phyloP scores from a whole-genome alignment of 2,797 vertebrate species.

The Gallinago nigripennis region DNA sequence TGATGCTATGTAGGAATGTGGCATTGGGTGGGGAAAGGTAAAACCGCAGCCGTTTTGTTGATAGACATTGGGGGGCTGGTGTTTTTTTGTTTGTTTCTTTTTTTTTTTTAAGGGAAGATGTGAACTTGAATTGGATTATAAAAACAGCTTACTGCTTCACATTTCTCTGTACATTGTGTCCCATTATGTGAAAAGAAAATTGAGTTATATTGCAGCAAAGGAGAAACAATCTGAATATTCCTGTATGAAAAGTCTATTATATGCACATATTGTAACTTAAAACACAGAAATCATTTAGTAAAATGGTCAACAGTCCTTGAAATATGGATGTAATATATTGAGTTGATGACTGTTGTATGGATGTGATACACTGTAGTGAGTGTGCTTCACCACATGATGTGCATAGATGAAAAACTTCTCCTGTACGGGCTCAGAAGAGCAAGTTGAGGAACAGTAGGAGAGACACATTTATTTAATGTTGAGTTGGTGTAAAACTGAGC shows the following conservation, averaged over 20 bases:
- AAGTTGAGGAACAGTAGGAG: not conserved
- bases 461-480: not conserved
- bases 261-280: not conserved
- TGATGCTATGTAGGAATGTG: constrained; percentile 10
- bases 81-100: not conserved
- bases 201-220: not conserved
- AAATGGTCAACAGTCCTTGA: not conserved
- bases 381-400: no score
- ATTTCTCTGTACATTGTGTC: not conserved
- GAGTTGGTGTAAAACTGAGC: not conserved
- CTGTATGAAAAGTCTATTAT: not conserved
- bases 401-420: not conserved
- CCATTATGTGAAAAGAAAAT: not conserved
- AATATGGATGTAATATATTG: not conserved
- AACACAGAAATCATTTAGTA: not conserved
- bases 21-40: constrained; percentile 39
- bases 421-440: not conserved
- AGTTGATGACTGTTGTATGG: not conserved
- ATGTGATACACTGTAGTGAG: rapidly evolving
- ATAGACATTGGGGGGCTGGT: not conserved
- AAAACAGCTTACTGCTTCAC: not conserved
- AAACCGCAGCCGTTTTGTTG: not conserved
- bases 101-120: not conserved
- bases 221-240: not conserved
- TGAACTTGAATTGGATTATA: not conserved